Conservation (phyloP, 2,797 vertebrate species). For the Acridotheres tristis region DNA sequence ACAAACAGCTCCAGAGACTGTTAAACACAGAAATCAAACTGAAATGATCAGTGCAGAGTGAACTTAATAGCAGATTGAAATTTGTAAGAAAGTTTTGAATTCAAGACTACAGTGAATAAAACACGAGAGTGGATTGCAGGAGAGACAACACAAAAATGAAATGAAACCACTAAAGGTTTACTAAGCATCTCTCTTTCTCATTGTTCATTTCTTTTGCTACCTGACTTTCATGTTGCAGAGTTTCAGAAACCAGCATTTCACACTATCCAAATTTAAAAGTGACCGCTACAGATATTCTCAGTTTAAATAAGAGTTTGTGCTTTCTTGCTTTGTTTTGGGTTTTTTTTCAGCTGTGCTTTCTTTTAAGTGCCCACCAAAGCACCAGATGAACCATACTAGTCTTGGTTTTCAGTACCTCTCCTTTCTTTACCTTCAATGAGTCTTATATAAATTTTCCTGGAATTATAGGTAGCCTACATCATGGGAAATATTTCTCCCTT, state of each 20-base stretch:
- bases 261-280: not conserved
- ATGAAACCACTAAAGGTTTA: not conserved
- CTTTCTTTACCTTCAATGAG: conserved; percentile 18
- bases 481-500: conserved; percentile 60
- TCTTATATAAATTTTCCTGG: conserved; percentile 48
- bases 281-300: not conserved
- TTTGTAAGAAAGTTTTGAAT: not conserved
- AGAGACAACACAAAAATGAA: not conserved
- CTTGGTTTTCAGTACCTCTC: conserved; percentile 26
- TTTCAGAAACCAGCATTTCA: not conserved
- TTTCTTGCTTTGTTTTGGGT: not conserved
- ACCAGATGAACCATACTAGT: not conserved
- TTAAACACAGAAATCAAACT: conserved; percentile 9
- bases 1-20: not conserved
- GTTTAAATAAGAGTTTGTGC: not conserved
- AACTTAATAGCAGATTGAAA: not conserved
- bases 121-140: not conserved
- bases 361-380: not conserved
- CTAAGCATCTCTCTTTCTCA: not conserved
- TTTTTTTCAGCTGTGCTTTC: not conserved
- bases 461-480: conserved; percentile 61
- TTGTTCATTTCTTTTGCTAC: not conserved
- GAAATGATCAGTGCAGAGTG: not conserved
- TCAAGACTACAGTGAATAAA: not conserved
- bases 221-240: not conserved